Evolutionary conservation across 2,113 vertebrate species (phyloP).

Genomic region (Gnathonemus longibarbis): DNA sequence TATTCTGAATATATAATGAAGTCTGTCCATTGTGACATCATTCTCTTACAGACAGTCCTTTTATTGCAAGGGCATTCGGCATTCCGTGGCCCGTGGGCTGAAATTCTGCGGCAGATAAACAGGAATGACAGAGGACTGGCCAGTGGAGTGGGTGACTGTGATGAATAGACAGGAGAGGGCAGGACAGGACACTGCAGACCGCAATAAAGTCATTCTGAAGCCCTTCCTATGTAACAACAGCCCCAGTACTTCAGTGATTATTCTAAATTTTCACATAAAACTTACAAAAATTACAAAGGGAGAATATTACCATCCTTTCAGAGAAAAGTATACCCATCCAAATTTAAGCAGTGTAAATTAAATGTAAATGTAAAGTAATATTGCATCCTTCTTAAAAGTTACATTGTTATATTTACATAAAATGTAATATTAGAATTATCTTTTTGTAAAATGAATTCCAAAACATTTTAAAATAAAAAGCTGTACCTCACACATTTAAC

Average conservation of each 20-base stretch:
- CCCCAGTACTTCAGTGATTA: background rate
- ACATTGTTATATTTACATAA: background rate
- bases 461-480: background rate
- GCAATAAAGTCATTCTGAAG: background rate
- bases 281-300: background rate
- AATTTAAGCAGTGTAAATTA: background rate
- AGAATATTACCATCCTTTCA: background rate
- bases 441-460: background rate
- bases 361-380: background rate
- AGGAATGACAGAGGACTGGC: background rate
- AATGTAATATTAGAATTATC: background rate
- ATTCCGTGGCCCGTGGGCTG: background rate
- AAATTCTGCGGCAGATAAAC: background rate
- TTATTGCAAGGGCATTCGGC: background rate
- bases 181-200: background rate
- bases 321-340: background rate
- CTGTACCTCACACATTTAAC: background rate
- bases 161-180: background rate
- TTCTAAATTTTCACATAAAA: background rate
- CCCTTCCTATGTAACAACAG: background rate
- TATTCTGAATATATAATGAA: slow-evolving; percentile 31
- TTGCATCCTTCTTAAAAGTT: background rate
- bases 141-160: background rate
- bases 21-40: slow-evolving; percentile 29
- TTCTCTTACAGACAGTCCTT: slow-evolving; percentile 28